Evolutionary conservation across 2,113 vertebrate species (phyloP).

Genomic region (Chelonoidis abingdonii): DNA sequence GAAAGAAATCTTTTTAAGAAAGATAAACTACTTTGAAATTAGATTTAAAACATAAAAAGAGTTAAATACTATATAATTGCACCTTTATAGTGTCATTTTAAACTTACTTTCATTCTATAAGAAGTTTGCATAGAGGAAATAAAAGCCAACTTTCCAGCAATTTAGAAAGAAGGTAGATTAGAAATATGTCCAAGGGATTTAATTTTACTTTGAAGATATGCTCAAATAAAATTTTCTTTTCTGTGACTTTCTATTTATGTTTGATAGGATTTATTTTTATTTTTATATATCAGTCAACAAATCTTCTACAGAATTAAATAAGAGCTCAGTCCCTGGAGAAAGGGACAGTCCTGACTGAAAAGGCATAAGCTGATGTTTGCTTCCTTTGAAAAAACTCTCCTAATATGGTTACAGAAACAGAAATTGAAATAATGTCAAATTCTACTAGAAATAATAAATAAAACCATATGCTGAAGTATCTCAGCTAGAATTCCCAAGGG

Average conservation of each 20-base stretch:
- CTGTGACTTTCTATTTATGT: not conserved
- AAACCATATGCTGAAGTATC: constrained; percentile 12
- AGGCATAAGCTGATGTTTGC: not conserved
- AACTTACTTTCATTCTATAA: not conserved
- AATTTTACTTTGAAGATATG: not conserved
- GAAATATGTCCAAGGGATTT: not conserved
- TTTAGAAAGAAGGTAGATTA: not conserved
- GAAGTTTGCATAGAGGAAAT: not conserved
- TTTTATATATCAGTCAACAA: constrained; percentile 40
- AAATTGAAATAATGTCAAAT: constrained; percentile 15
- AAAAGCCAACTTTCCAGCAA: not conserved
- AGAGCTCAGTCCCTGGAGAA: constrained; percentile 28
- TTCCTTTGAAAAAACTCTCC: constrained; percentile 40
- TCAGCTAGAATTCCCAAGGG: constrained; percentile 30
- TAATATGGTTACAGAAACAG: constrained; percentile 31
- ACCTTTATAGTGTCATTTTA: not conserved
- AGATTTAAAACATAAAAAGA: not conserved
- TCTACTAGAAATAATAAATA: constrained; percentile 41
- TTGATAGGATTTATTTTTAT: constrained; percentile 15
- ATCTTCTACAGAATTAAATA: constrained; percentile 28
- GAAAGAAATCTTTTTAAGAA: not conserved
- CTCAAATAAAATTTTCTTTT: not conserved
- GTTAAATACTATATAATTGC: not conserved
- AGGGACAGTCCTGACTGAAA: constrained; percentile 30
- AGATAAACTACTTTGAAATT: not conserved